These are phyloP conservation scores for Myotis myotis DNA, from an alignment of 2,797 vertebrate species.

Conservation along the genomic window DNA sequence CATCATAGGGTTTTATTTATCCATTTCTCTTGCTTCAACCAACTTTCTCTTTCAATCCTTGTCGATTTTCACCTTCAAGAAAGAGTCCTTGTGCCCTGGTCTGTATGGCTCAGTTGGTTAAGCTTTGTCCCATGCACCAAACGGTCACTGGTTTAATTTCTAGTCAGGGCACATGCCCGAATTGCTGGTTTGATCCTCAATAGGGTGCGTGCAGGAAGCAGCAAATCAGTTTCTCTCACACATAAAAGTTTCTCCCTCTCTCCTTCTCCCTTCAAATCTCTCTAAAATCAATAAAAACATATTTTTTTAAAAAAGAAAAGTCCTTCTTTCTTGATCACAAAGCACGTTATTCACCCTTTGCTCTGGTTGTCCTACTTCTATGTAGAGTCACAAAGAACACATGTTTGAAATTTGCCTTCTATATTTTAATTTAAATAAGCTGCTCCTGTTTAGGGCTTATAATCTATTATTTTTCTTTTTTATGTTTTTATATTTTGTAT, in stretches of 20 bases:
- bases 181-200: not conserved
- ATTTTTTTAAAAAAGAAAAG: not conserved
- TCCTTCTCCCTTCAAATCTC: not conserved
- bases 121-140: not conserved
- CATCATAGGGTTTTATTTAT: not conserved
- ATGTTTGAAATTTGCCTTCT: not conserved
- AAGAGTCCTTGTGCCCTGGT: not conserved
- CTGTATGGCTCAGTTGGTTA: not conserved
- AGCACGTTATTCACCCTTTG: not conserved
- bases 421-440: not conserved
- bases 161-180: not conserved
- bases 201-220: not conserved
- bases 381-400: not conserved
- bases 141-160: not conserved
- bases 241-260: not conserved
- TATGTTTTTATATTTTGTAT: not conserved
- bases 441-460: not conserved
- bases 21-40: not conserved
- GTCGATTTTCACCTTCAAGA: not conserved
- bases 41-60: not conserved
- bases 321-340: not conserved
- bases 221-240: not conserved
- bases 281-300: not conserved
- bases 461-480: not conserved
- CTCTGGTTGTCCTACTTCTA: not conserved